These are phyloP conservation scores for Pelmatolapia mariae DNA, from an alignment of 2,113 vertebrate species.

Conservation along the genomic window DNA sequence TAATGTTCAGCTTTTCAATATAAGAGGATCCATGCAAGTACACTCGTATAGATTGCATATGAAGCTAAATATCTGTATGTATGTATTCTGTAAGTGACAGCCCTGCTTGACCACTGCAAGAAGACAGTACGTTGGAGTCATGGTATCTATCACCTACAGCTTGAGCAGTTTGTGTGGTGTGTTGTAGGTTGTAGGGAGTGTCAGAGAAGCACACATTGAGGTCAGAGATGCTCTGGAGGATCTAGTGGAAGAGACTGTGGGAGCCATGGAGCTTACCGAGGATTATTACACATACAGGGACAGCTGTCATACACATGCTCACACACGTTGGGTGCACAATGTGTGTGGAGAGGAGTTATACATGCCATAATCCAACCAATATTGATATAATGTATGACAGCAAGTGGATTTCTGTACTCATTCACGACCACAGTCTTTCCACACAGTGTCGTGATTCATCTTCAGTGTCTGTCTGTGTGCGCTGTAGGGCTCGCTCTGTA, in stretches of 20 bases:
- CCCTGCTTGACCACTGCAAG: neutral
- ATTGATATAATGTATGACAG: neutral
- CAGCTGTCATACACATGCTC: conserved; percentile 54
- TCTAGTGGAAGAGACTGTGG: conserved; percentile 42
- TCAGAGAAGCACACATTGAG: conserved; percentile 1
- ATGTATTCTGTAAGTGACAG: neutral
- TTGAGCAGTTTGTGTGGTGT: neutral
- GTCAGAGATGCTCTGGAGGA: conserved; percentile 43
- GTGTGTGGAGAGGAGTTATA: neutral
- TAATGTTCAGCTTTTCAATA: neutral
- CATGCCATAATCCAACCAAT: neutral
- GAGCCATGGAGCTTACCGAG: conserved; percentile 52
- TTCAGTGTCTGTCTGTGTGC: conserved; percentile 11
- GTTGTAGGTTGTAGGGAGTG: neutral
- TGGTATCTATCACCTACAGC: neutral
- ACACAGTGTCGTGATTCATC: neutral
- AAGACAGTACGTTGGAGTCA: neutral
- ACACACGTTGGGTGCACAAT: conserved; percentile 5
- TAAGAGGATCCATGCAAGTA: neutral
- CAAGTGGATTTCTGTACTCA: neutral
- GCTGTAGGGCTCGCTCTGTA: neutral
- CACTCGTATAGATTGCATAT: neutral
- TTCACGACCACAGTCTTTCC: neutral
- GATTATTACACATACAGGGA: conserved; percentile 48
- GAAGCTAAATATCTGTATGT: neutral